A percentile compares a stretch with the other conserved stretches of the same genome.
Evolutionary conservation across 2,888 invertebrate genomes (phyloP).

Genomic region (Azorinus chamasolen): DNA sequence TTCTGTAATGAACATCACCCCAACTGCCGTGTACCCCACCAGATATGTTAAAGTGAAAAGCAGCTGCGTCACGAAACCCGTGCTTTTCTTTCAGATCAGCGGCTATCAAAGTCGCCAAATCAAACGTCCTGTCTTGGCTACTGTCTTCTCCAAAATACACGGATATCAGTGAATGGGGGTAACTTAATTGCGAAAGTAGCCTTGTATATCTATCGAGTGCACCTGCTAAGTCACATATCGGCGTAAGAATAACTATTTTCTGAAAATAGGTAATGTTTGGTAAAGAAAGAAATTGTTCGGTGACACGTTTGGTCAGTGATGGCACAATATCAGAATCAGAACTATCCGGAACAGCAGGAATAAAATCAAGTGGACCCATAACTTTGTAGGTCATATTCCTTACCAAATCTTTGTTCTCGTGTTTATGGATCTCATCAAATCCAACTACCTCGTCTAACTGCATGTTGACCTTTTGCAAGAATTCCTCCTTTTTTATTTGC

Average conservation of each 20-base stretch:
- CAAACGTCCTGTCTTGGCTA: conserved; percentile 77
- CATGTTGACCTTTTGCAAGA: conserved; percentile 10
- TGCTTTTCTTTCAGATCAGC: conserved; percentile 61
- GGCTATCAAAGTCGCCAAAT: conserved; percentile 67
- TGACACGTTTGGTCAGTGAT: conserved; percentile 55
- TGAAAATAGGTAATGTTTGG: conserved; percentile 53
- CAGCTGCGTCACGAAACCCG: conserved; percentile 71
- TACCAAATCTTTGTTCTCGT: background rate
- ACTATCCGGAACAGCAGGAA: conserved; percentile 71
- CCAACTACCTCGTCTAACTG: conserved; percentile 54
- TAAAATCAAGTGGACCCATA: conserved; percentile 43
- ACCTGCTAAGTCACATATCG: conserved; percentile 77
- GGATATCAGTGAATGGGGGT: conserved; percentile 80
- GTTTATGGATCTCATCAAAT: conserved; percentile 30
- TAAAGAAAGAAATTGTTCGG: conserved; percentile 56
- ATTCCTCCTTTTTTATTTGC: background rate
- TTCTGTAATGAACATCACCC: conserved; percentile 71
- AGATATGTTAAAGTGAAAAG: conserved; percentile 73
- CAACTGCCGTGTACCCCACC: conserved; percentile 69
- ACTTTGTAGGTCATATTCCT: conserved; percentile 9
- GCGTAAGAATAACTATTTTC: conserved; percentile 79
- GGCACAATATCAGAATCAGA: conserved; percentile 71
- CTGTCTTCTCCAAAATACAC: conserved; percentile 83
- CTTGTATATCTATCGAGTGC: conserved; percentile 69
- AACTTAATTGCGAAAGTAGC: conserved; percentile 74